Percentiles rank a stretch among this genome's conserved stretches.
Evolutionary conservation across 2,888 invertebrate genomes (phyloP).

Genomic region (Heliconius ismenius): DNA sequence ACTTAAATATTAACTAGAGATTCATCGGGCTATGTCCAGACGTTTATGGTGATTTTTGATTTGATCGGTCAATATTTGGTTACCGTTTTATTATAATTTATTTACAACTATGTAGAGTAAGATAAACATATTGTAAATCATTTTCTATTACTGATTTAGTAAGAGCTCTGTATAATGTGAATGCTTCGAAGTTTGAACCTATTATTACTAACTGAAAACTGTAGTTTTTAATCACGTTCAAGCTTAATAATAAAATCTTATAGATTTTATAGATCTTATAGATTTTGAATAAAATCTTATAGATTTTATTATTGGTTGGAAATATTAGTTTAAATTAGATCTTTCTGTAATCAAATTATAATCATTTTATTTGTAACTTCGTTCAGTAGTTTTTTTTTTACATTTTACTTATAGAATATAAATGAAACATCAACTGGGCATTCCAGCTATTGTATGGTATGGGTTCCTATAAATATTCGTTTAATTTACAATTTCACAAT

Average conservation of each 20-base stretch:
- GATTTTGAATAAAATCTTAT: too few relatives aligned
- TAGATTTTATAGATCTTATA: too few relatives aligned
- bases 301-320: background rate
- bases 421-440: background rate
- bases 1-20: slow-evolving; percentile 34
- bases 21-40: slow-evolving; percentile 5
- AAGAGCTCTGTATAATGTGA: background rate
- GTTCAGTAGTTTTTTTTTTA: background rate
- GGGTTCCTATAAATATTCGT: background rate
- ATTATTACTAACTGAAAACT: background rate
- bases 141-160: background rate
- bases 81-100: slow-evolving; percentile 5
- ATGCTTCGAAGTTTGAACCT: background rate
- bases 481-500: background rate
- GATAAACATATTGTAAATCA: background rate
- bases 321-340: background rate
- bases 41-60: background rate
- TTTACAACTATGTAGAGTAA: background rate
- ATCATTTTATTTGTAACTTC: background rate
- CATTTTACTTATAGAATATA: background rate
- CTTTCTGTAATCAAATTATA: background rate
- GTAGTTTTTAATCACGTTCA: background rate
- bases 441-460: too few relatives aligned
- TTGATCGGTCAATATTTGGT: slow-evolving; percentile 4
- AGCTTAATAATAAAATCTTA: too few relatives aligned